Base-by-base conservation (phyloP, 2,888 invertebrate genomes). In the Diadegma fenestrale region DNA sequence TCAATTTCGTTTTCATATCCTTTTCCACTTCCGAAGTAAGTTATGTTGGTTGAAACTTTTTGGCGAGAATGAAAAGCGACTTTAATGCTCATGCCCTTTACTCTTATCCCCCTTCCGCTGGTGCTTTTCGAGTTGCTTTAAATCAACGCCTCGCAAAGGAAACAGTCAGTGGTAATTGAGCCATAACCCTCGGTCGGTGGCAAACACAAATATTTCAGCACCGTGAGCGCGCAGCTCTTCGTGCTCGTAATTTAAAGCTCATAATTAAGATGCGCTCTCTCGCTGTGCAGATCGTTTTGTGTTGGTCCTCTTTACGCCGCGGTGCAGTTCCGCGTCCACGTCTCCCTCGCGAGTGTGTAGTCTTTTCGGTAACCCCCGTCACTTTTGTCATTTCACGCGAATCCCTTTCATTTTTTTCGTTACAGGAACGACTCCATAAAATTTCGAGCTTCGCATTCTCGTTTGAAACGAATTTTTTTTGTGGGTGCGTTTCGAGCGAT, bases 91-190 rank as follows among this genome's bases (percentile, higher is more conserved):
- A 33, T 63, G 30, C 64, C 37, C 51, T 72, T 71, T 48, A 48
- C 75, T 66, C 72, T 72, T 48, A 69, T 63, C n/a, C 41, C 43
- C 80, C 22, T 12, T 69, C 63, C 41, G 61, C 75, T 85, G 66
- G 66, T 51, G 80, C 61, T 66, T 58, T 33, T 78, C 43, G 87
- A 88, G 82, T 63, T 86, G 89, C 87, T 89, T 91, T 92, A 92
- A 92, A 92, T 92, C 92, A 93, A 90, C 90, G 89, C 80, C 91
- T 89, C 87, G 90, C 91, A 88, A 90, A 91, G 92, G 90, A 90
- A 92, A 92, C 90, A 89, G 89, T 92, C 84, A 92, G 92, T 91
- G 91, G 92, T 93, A 93, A 93, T 93, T 92, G 93, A 93, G 92
- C 91, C 92, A 90, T 93, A 92, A 93, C 90, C 92, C 90, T 90